Conservation (phyloP, 2,113 vertebrate genomes). For the Coracopsis vasa region DNA sequence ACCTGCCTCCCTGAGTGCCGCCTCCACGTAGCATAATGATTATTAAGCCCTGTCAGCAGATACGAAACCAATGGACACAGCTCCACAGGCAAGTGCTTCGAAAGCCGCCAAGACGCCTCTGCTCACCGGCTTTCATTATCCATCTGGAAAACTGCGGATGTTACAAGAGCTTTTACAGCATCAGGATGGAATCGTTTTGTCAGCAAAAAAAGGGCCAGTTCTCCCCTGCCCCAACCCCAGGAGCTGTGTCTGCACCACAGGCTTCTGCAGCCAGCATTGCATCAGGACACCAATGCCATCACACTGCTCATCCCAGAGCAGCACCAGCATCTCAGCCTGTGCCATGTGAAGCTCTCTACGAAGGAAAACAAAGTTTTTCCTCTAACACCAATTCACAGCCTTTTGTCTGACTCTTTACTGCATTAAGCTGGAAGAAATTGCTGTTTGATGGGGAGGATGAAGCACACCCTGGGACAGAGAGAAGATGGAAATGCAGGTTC, state of each 20-base stretch:
- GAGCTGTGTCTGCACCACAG: background rate
- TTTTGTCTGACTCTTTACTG: background rate
- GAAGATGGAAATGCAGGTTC: background rate
- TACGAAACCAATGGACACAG: background rate
- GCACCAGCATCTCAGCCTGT: background rate
- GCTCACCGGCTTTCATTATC: background rate
- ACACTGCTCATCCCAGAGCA: accelerated
- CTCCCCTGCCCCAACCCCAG: background rate
- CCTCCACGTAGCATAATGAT: background rate
- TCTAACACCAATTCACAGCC: background rate
- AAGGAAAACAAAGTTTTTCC: background rate
- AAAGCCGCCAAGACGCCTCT: background rate
- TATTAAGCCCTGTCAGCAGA: conserved; percentile 33
- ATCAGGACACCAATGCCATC: background rate
- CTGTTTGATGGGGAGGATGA: background rate
- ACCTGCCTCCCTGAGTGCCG: background rate
- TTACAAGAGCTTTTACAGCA: conserved; percentile 30
- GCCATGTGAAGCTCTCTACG: accelerated
- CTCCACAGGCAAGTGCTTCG: background rate
- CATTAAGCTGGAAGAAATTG: background rate
- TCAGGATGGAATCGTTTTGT: background rate
- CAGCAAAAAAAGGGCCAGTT: conserved; percentile 22
- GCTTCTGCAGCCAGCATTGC: background rate
- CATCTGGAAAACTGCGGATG: conserved; percentile 26
- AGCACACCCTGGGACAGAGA: accelerated